Percentiles rank a stretch among this genome's conserved stretches.
Evolutionary conservation across 2,113 vertebrate genomes (phyloP).

Genomic region (Sminthopsis crassicaudata): DNA sequence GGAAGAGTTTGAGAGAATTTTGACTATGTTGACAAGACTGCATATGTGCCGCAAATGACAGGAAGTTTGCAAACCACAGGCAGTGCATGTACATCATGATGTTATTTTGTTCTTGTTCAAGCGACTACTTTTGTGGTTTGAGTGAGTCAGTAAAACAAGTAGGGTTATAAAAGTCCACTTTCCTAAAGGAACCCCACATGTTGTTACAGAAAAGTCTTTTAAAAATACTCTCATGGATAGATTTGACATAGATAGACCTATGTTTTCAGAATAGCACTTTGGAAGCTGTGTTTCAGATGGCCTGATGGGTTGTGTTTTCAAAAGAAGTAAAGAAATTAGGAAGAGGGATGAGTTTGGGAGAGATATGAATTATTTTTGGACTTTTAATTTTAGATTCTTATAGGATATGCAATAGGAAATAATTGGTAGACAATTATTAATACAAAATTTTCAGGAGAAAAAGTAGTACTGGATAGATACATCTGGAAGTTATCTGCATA

Average conservation of each 20-base stretch:
- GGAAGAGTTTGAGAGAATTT: conserved; percentile 48
- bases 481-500: neutral
- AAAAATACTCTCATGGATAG: conserved; percentile 23
- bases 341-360: neutral
- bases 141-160: conserved; percentile 66
- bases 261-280: neutral
- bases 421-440: neutral
- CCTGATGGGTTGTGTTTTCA: neutral
- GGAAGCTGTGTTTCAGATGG: neutral
- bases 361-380: neutral
- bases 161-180: conserved; percentile 59
- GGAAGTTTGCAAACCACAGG: conserved; percentile 67
- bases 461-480: neutral
- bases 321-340: neutral
- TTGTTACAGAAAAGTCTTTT: conserved; percentile 34
- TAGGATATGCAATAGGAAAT: neutral
- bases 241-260: neutral
- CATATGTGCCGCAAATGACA: conserved; percentile 53
- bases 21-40: conserved; percentile 59
- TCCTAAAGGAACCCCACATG: conserved; percentile 44
- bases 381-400: neutral
- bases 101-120: conserved; percentile 74
- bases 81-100: conserved; percentile 51
- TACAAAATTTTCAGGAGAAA: neutral
- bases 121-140: conserved; percentile 69